Conservation (phyloP, 2,888 invertebrate species). For the Amiota mariae region DNA sequence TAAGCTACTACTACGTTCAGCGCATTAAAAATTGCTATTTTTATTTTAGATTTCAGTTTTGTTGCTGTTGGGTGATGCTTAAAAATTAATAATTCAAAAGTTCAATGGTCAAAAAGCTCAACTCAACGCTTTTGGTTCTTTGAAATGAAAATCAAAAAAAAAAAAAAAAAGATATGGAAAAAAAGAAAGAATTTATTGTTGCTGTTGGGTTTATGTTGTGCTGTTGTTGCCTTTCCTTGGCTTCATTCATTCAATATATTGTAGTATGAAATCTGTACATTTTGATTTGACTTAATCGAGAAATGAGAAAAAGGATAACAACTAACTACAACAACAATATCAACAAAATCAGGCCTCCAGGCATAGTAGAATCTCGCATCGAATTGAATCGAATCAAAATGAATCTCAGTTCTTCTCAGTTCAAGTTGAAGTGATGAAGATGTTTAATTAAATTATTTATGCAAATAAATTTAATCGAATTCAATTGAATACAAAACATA, state of each 20-base stretch:
- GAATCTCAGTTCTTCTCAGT: no score
- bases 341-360: no score
- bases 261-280: no score
- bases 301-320: no score
- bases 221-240: not conserved
- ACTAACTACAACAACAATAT: no score
- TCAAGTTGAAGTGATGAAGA: no score
- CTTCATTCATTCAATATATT: not conserved
- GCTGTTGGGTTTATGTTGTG: conserved; percentile 1
- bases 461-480: conserved; percentile 53
- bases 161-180: not conserved
- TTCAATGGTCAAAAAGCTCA: conserved; percentile 49
- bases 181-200: not conserved
- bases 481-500: conserved; percentile 46
- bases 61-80: conserved; percentile 42
- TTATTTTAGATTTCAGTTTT: not conserved
- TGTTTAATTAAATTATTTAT: conserved; percentile 47
- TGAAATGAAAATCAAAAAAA: not conserved
- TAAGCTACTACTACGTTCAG: conserved; percentile 2
- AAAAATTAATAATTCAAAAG: conserved; percentile 66
- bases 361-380: no score
- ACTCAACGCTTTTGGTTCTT: no score
- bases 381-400: no score
- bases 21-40: conserved; percentile 19
- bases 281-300: no score